Base-by-base conservation (phyloP, 2,113 vertebrate genomes). In the Xenopus laevis region DNA sequence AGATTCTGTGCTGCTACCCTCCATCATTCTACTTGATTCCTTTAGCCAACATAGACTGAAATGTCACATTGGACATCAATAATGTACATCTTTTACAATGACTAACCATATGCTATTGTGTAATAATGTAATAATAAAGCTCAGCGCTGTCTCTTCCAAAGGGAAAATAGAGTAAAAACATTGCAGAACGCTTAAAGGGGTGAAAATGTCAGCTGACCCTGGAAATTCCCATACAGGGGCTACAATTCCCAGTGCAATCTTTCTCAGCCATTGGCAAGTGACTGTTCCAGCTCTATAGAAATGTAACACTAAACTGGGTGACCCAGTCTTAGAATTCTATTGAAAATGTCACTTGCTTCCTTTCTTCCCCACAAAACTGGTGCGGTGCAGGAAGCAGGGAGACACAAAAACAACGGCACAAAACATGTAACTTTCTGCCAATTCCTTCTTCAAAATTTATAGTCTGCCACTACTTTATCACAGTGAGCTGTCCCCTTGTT, bases 391-490 rank as follows among this genome's bases (percentile, higher is more conserved):
- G 20, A 46, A 63, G 58, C 67, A 59, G 58, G 45, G 73, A 79
- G 57, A 81, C 78, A 82, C 78, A 82, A 78, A 79, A 81, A 70
- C 63, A 80, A 78, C 80, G 75, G 82, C 78, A 85, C 80, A 77
- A 68, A 81, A 73, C 77, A 77, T 81, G 85, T 80, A 69, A 77
- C 79, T 76, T 84, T 84, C 82, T 86, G 85, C 87, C 83, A 88
- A 84, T 83, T 87, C 79, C 81, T 58, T 83, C 66, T 89, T 85
- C 82, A 88, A 87, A 90, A 92, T 83, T 88, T 86, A 90, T 89
- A 85, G 86, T 82, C 86, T 87, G 86, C 90, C 88, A 83, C 88
- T 85, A 80, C 82, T 89, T 89, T 89, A 87, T 90, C 86, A 81
- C 85, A 40, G 72, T 85, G 88, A 85, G 75, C 79, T 79, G 82